Base-by-base conservation (phyloP, 1,140 invertebrate species). In the Heliconius hermathena region DNA sequence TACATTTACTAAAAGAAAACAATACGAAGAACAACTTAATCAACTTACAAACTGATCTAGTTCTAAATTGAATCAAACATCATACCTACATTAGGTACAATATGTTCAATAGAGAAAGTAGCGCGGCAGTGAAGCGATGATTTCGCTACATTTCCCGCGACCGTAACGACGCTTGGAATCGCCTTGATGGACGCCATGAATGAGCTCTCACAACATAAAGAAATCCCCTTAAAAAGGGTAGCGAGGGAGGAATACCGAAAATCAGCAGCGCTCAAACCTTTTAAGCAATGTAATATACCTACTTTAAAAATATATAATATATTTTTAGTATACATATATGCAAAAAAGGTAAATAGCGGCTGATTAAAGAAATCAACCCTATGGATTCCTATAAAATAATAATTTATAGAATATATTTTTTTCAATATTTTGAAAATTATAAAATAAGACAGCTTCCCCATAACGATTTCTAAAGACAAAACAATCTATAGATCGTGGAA, bases 131-230 rank as follows among this genome's bases (percentile, higher is more conserved):
- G 90, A 92, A 93, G 89, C 92, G 91, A 93, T 93, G 92, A 94
- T 94, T 94, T 94, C 93, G 91, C 85, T 94, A 94, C 93, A 94
- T 94, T 94, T 94, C 86, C 86, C 86, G 86, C 89, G 90, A 93
- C 93, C 93, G 91, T 93, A 94, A 94, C 91, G 92, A 90, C 81
- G 81, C 87, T 85, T 84, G 82, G 92, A 93, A 94, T 94, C 89
- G 92, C 90, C 93, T 92, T 93, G 93, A 94, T 94, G 93, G 92
- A 93, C 92, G 92, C 93, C 89, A 89, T 88, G 88, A 94, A 94
- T 93, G 93, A 94, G 93, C 92, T 94, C 93, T 94, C 93, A 94
- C 91, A 93, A 93, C 93, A 94, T 94, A 94, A 94, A 94, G 93
- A 94, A 94, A 94, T 93, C 92, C 92, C 91, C 93, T 93, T 94